A percentile compares a stretch with the other conserved stretches of the same genome.
These are phyloP conservation scores for Crotophaga sulcirostris DNA, from an alignment of 2,113 vertebrate genomes.

Conservation along the genomic window DNA sequence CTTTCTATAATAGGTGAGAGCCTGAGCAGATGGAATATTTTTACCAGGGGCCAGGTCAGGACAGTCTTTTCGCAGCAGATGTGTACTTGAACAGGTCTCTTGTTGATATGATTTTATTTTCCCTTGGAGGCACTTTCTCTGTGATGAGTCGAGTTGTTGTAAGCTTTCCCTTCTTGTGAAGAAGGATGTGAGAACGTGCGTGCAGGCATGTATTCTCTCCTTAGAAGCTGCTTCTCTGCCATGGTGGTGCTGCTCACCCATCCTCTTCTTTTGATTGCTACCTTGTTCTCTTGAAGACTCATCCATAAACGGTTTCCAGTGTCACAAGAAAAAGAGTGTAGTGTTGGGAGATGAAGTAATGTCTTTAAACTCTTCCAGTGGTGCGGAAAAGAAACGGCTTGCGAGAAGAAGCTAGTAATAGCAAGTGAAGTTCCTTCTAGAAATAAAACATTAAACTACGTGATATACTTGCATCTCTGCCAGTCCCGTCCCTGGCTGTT, in stretches of 20 bases:
- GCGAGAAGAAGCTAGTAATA: not conserved
- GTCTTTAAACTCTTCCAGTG: not conserved
- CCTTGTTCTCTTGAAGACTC: not conserved
- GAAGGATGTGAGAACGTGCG: not conserved
- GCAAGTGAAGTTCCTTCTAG: not conserved
- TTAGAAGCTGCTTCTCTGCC: not conserved
- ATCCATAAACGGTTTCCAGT: accelerated
- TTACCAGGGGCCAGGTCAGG: not conserved
- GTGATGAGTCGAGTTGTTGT: not conserved
- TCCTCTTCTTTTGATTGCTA: not conserved
- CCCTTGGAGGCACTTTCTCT: conserved; percentile 14
- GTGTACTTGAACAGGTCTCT: conserved; percentile 9
- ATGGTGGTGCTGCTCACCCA: not conserved
- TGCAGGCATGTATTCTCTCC: not conserved
- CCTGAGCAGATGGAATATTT: conserved; percentile 44
- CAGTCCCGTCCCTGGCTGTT: not conserved
- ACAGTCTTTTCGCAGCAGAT: not conserved
- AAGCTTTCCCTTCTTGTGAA: not conserved
- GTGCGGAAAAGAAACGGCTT: not conserved
- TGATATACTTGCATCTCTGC: accelerated
- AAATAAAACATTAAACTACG: not conserved
- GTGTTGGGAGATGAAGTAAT: not conserved
- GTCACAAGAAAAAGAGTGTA: not conserved
- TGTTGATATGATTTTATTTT: not conserved
- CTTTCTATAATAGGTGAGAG: conserved; percentile 17